Evolutionary conservation across 2,797 vertebrate species (phyloP), one percentile per base, ranked within the genome.

Genomic region (Echiichthys vipera): DNA sequence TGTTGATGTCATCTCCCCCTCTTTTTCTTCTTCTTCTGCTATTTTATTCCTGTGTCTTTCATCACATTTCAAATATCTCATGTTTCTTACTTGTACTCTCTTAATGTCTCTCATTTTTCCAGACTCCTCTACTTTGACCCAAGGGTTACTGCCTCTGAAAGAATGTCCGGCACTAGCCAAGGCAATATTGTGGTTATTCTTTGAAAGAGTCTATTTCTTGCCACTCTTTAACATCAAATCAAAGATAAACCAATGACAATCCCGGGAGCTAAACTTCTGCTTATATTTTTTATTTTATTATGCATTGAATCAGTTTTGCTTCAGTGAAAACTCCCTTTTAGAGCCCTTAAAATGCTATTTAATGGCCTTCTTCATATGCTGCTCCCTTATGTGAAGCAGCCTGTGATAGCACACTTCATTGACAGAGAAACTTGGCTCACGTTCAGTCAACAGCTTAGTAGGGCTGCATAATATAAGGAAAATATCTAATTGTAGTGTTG

Each of bases 161-260:
- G 86, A 88, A 91, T 89, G 86, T 88, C 80, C 58, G 57, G 64
- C 42, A 10, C 63, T 45, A 67, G 83, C 88, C 87, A 88, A 88
- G 66, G 58, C 83, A 71, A 84, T 74, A 77, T 42, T 86, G 90
- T 65, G 88, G 88, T 88, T 84, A 81, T 88, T 89, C 85, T 80
- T 85, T 91, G 71, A 87, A 83, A 88, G 84, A 81, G 80, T 84
- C 79, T 68, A 84, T 90, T 91, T 90, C 71, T 84, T 84, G 77
- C 80, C 65, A 88, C 72, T 84, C 66, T 58, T 22, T 82, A 78
- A 75, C 70, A 84, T 89, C 53, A 76, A 86, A 83, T 78, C 65
- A 83, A 76, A 59, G 62, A 63, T 78, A 78, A 85, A 85, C 71
- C 74, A 80, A 80, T 65, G 74, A 61, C 58, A 81, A 78, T 74